Base-by-base conservation (phyloP, 2,888 invertebrate species). In the Noctuana brunneofusca region DNA sequence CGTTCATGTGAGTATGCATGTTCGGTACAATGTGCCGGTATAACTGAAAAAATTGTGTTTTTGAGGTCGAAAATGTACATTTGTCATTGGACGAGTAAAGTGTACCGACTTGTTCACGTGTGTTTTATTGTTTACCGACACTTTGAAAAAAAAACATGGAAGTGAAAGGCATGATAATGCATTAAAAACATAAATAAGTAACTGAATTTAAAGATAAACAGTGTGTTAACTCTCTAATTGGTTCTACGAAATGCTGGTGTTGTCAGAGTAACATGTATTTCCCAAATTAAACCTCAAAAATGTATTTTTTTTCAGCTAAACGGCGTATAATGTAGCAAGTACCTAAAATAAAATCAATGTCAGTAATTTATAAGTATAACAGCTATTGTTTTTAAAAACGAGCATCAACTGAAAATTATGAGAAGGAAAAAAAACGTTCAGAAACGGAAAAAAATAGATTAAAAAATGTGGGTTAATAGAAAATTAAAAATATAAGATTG, bases 1-100 rank as follows among this genome's bases (percentile, higher is more conserved):
- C 75, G 85, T 80, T 76, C 63, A 60, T 75, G 86, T 89, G 83
- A 89, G 87, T 86, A 76, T 69, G 76, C 74, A 79, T 84, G 83
- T 82, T 66, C 35, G 24, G 54, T 52, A 67, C 63, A 66, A 43
- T 62, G 24, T 24, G 53, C 65, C 69, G 67, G 68, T 62, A 20
- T 54, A 63, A 67, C 65, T 49, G 65, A 64, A 65, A 69, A 71
- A 68, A 67, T n/a, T 48, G 41, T 43, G 22, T 63, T 63, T 56
- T 57, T 57, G 63, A 63, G 50, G 49, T 43, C 20, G 18, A 41
- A 41, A 41, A 9, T 41, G 1, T 41, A 9, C 9, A 41, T 18
- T 41, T 14, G 8, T 6, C 1, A 9, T 16, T 41, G 8, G 1
- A 14, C 9, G 16, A 41, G 41, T 41, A 16, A 8, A 41, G 16